Evolutionary conservation across 1,140 invertebrate species (phyloP).

Genomic region (Conus ventricosus): DNA sequence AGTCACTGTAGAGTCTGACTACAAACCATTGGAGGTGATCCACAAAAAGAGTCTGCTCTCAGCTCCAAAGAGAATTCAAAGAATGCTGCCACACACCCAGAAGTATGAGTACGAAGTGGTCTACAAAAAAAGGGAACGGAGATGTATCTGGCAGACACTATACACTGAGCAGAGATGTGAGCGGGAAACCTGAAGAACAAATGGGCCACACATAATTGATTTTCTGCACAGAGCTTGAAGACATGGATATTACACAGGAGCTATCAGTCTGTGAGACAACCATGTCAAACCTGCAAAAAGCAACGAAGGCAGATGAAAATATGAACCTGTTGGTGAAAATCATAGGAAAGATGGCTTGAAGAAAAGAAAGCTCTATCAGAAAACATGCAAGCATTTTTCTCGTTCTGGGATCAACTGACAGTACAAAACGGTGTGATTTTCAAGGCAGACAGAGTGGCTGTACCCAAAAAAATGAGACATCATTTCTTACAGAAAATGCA

Average conservation of each 20-base stretch:
- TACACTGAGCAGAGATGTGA: constrained; percentile 49
- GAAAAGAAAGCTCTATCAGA: not conserved
- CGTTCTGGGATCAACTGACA: constrained; percentile 8
- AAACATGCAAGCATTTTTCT: not conserved
- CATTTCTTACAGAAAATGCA: constrained; percentile 14
- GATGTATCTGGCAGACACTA: constrained; percentile 73
- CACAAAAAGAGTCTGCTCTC: constrained; percentile 42
- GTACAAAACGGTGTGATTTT: constrained; percentile 14
- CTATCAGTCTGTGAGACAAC: not conserved
- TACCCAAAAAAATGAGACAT: not conserved
- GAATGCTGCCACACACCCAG: constrained; percentile 68
- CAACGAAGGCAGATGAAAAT: constrained; percentile 11
- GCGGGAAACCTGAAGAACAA: not conserved
- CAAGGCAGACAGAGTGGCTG: constrained; percentile 22
- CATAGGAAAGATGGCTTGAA: constrained; percentile 24
- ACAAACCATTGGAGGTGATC: constrained; percentile 49
- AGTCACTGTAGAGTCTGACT: constrained; percentile 46
- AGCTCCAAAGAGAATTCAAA: constrained; percentile 49
- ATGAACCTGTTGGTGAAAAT: not conserved
- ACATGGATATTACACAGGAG: not conserved
- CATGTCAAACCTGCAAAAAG: not conserved
- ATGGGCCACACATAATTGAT: not conserved
- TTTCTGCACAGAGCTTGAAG: constrained; percentile 7
- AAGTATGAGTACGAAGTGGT: constrained; percentile 72
- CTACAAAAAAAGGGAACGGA: constrained; percentile 67